Evolutionary conservation across 2,888 invertebrate species (phyloP).

Genomic region (Andricus quercusramuli): DNA sequence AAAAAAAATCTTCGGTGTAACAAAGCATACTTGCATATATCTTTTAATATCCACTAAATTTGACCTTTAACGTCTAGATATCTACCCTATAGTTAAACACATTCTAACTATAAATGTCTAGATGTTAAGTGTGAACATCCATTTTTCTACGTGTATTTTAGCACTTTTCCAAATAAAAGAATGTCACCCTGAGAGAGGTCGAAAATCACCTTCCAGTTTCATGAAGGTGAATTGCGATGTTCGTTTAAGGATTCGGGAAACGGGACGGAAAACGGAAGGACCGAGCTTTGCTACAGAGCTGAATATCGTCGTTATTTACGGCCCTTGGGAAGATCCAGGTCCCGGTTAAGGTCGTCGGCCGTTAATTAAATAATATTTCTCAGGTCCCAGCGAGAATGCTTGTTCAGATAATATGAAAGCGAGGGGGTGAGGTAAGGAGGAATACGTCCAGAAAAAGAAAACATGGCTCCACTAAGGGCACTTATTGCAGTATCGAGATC

Average conservation of each 20-base stretch:
- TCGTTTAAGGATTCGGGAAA: constrained; percentile 43
- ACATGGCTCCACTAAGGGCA: constrained; percentile 71
- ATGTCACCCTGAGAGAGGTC: too few relatives aligned
- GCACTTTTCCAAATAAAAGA: too few relatives aligned
- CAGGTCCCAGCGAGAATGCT: constrained; percentile 61
- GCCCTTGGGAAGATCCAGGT: constrained; percentile 61
- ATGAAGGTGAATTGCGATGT: neutral
- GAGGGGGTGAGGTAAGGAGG: constrained; percentile 43
- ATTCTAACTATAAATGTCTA: too few relatives aligned
- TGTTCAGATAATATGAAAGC: constrained; percentile 56
- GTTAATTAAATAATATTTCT: constrained; percentile 78
- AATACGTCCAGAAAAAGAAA: constrained; percentile 56
- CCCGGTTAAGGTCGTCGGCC: constrained; percentile 56
- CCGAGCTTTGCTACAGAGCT: constrained; percentile 16
- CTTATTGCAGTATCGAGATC: constrained; percentile 77
- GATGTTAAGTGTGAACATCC: too few relatives aligned
- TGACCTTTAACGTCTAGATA: too few relatives aligned
- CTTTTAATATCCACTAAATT: too few relatives aligned
- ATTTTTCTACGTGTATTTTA: too few relatives aligned
- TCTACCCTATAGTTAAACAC: too few relatives aligned
- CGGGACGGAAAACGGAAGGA: constrained; percentile 48
- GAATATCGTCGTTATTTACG: constrained; percentile 66
- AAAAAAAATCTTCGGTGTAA: too few relatives aligned
- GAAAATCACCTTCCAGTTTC: too few relatives aligned
- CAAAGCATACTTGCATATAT: too few relatives aligned